These are phyloP conservation scores for Biston stratarius DNA, from an alignment of 2,888 invertebrate species.

Conservation along the genomic window DNA sequence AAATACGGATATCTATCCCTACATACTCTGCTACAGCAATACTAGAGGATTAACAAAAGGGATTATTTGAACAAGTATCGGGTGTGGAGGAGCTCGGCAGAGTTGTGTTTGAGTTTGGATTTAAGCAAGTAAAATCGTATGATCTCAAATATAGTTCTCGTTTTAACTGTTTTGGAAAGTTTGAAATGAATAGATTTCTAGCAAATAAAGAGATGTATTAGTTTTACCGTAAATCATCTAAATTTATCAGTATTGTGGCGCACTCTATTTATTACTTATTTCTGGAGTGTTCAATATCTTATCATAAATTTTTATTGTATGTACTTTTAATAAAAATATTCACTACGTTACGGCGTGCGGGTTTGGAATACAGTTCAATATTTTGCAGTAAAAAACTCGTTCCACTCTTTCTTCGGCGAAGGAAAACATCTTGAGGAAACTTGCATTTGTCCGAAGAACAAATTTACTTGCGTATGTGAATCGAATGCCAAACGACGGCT, in stretches of 20 bases:
- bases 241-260: neutral
- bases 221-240: neutral
- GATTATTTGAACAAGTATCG: slow-evolving; percentile 38
- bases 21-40: slow-evolving; percentile 26
- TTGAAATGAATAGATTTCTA: slow-evolving; percentile 2
- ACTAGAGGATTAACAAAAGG: slow-evolving; percentile 35
- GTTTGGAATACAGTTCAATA: no score
- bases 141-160: neutral
- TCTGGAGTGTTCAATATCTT: neutral
- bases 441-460: no score
- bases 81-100: slow-evolving; percentile 23
- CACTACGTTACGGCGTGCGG: no score
- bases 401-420: no score
- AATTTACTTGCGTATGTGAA: no score
- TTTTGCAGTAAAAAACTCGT: no score
- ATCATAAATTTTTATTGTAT: no score
- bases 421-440: no score
- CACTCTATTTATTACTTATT: no score
- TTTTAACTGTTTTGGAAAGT: slow-evolving; percentile 1
- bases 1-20: slow-evolving; percentile 33
- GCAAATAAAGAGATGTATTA: neutral
- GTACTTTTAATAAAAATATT: no score
- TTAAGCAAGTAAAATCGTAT: slow-evolving; percentile 15
- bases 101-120: slow-evolving; percentile 33
- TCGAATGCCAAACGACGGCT: no score